Evolutionary conservation across 2,888 invertebrate genomes (phyloP), one percentile per base, ranked within the genome.

Genomic region (Seira sanloemensis): DNA sequence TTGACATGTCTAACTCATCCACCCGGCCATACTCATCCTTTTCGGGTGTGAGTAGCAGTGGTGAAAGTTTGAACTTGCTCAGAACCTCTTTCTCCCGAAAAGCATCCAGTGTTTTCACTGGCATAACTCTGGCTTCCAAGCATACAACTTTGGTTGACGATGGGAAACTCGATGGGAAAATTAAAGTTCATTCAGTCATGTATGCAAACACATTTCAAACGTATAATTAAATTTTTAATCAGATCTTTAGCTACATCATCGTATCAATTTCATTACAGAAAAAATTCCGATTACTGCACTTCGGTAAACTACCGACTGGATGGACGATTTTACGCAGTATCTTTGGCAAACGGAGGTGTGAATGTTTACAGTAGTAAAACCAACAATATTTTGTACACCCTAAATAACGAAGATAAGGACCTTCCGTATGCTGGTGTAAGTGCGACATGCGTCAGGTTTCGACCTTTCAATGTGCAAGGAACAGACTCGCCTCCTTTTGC

Each of bases 281-380:
- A 67, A 46, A 86, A 75, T 65, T 26, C 80, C 1, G 79, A 85
- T n/a, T 73, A 23, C 18, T 87, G 87, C 50, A 27, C 93, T 90
- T 94, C 93, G 89, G 91, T 93, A 86, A 93, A 93, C 90, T 94
- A 94, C 90, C 94, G 94, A 54, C 94, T 94, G 90, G 84, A 84
- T 71, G 92, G 91, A 68, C 93, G 93, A 84, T 92, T 92, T 72
- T 91, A 94, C 86, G 94, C 94, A 19, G 93, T 92, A 37, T 94
- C 94, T 54, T 93, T 93, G 87, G 91, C 93, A 1, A 94, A 94
- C 90, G 94, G 94, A 12, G 91, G 92, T 0, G 92, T 94, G 21
- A 91, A 92, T 86, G 90, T 94, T 77, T 94, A 93, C 89, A 92
- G 92, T 89, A 92, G 92, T 85, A 91, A 90, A 80, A 92, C 91